A percentile compares a stretch with the other conserved stretches of the same genome.
Conservation (phyloP, 2,113 vertebrate species). For the human (Homo sapiens) region DNA sequence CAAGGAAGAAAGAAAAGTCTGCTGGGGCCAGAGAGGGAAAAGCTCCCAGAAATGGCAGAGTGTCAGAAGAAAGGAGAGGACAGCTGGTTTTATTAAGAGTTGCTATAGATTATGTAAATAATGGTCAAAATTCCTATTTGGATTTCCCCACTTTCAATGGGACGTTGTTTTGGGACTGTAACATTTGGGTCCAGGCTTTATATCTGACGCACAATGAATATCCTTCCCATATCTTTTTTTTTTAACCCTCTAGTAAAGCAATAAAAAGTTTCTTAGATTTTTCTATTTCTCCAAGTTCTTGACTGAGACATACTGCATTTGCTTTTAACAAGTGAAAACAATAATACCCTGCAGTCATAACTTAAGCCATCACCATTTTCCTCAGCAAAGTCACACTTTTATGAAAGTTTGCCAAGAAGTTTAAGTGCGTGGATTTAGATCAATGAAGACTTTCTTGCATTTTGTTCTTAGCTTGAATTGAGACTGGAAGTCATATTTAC, state of each 20-base stretch:
- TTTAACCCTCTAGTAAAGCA: not conserved
- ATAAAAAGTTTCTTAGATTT: not conserved
- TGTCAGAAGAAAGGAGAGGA: not conserved
- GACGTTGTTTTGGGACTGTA: not conserved
- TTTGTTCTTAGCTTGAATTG: slow-evolving; percentile 78
- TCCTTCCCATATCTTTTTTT: not conserved
- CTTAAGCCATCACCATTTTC: slow-evolving; percentile 75
- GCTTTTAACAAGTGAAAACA: slow-evolving; percentile 68
- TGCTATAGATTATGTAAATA: not conserved
- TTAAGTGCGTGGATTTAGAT: slow-evolving; percentile 73
- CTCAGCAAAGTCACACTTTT: slow-evolving; percentile 72
- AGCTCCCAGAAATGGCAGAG: not conserved
- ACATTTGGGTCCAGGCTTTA: not conserved
- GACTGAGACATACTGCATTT: not conserved
- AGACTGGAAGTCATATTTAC: slow-evolving; percentile 80
- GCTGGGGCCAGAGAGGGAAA: not conserved
- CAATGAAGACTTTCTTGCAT: slow-evolving; percentile 75
- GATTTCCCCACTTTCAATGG: rapidly evolving
- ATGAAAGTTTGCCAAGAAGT: slow-evolving; percentile 76
- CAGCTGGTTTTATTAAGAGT: not conserved
- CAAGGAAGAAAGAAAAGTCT: rapidly evolving
- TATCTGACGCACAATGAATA: not conserved
- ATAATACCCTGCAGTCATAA: slow-evolving; percentile 50
- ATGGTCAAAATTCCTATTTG: not conserved
- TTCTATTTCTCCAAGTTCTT: not conserved